These are phyloP conservation scores for Seira ritae DNA, from an alignment of 2,888 invertebrate genomes.

Conservation along the genomic window DNA sequence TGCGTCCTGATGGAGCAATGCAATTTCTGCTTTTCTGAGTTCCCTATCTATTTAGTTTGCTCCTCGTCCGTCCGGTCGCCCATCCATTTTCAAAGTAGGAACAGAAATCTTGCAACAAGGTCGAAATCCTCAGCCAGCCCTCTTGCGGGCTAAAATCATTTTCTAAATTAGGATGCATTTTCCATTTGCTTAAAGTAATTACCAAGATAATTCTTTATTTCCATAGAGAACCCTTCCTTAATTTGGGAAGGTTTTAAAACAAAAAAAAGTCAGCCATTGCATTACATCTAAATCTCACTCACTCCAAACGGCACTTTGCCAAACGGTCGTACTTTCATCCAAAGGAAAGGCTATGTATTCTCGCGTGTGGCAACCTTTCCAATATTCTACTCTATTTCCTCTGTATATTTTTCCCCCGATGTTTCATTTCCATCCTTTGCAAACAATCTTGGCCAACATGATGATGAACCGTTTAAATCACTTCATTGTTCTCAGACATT, in stretches of 20 bases:
- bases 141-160: too few relatives aligned
- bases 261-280: neutral
- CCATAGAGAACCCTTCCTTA: neutral
- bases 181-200: too few relatives aligned
- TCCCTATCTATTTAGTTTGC: too few relatives aligned
- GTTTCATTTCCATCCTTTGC: slow-evolving; percentile 32
- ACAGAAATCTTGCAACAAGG: too few relatives aligned
- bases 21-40: too few relatives aligned
- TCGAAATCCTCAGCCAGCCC: too few relatives aligned
- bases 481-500: slow-evolving; percentile 14
- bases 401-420: neutral
- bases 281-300: neutral
- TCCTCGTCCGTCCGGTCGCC: too few relatives aligned
- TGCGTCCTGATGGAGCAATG: too few relatives aligned
- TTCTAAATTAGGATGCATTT: too few relatives aligned
- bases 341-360: neutral
- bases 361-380: slow-evolving; percentile 1
- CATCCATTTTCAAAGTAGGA: too few relatives aligned
- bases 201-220: too few relatives aligned
- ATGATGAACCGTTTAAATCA: slow-evolving; percentile 41
- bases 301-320: slow-evolving; percentile 4
- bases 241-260: neutral
- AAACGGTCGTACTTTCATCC: neutral
- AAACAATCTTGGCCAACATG: slow-evolving; percentile 37
- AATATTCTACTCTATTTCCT: neutral